These are phyloP conservation scores for Arnoldichthys spilopterus DNA, from an alignment of 2,797 vertebrate species.

Conservation along the genomic window DNA sequence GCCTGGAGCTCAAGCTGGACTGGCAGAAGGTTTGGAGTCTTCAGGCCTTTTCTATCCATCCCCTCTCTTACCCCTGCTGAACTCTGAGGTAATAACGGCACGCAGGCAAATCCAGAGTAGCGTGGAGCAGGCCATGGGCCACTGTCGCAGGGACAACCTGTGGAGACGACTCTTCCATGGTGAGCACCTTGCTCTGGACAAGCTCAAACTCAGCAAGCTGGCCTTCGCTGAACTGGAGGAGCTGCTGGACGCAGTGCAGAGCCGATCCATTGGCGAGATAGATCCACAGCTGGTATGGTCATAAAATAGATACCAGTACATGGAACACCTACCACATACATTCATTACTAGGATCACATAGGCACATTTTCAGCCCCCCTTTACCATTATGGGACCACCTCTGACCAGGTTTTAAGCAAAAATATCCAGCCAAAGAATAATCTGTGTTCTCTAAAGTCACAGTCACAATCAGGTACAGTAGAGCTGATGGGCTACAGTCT, in stretches of 20 bases:
- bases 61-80: slow-evolving; percentile 88
- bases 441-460: too few species aligned
- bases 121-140: slow-evolving; percentile 93
- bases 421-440: too few species aligned
- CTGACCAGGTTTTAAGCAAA: too few species aligned
- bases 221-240: slow-evolving; percentile 92
- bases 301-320: background rate
- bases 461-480: too few species aligned
- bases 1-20: slow-evolving; percentile 15
- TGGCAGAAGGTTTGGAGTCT: slow-evolving; percentile 64
- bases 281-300: slow-evolving; percentile 91
- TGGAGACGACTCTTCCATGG: slow-evolving; percentile 97
- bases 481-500: too few species aligned
- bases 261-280: slow-evolving; percentile 90
- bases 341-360: too few species aligned
- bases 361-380: too few species aligned
- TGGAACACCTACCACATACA: too few species aligned
- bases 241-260: slow-evolving; percentile 90
- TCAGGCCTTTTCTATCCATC: slow-evolving; percentile 80
- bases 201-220: slow-evolving; percentile 91
- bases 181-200: slow-evolving; percentile 91
- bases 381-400: too few species aligned
- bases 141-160: slow-evolving; percentile 95
- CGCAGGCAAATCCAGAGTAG: slow-evolving; percentile 87
- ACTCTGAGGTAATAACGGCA: slow-evolving; percentile 86